Percentiles rank a stretch among this genome's conserved stretches.
Evolutionary conservation across 2,797 vertebrate species (phyloP).

Genomic region (Pangasius djambal): DNA sequence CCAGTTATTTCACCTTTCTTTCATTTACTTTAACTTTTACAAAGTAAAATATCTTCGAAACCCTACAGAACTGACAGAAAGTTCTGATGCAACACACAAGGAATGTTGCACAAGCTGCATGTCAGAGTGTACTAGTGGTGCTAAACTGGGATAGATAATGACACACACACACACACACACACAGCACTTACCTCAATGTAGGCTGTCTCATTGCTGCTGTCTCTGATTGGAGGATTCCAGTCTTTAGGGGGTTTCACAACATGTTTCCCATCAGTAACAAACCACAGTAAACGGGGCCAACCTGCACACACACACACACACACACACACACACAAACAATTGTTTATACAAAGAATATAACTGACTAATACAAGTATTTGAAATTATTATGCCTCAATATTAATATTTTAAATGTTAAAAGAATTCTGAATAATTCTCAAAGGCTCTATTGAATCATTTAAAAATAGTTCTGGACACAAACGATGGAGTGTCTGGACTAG

Average conservation of each 20-base stretch:
- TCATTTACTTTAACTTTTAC: not conserved
- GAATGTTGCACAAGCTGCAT: not conserved
- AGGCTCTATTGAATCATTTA: not conserved
- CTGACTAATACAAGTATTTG: not conserved
- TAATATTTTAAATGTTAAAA: not conserved
- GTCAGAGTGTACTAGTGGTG: not conserved
- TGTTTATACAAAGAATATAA: not conserved
- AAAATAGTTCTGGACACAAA: not conserved
- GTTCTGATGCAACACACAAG: not conserved
- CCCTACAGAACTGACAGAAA: not conserved
- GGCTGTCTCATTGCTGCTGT: conserved; percentile 83
- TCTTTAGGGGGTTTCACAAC: conserved; percentile 93
- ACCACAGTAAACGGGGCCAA: conserved; percentile 93
- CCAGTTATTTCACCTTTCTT: not conserved
- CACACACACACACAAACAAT: conserved; percentile 16
- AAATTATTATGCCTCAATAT: not conserved
- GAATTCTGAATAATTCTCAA: not conserved
- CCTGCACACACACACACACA: conserved; percentile 71
- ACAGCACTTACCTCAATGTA: conserved; percentile 86
- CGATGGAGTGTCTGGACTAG: not conserved
- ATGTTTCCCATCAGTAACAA: conserved; percentile 95
- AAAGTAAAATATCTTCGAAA: not conserved
- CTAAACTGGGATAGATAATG: not conserved
- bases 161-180: not conserved
- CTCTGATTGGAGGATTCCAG: conserved; percentile 84